A percentile compares a stretch with the other conserved stretches of the same genome.
Evolutionary conservation across 2,113 vertebrate genomes (phyloP).

Genomic region (Callionymus lyra): DNA sequence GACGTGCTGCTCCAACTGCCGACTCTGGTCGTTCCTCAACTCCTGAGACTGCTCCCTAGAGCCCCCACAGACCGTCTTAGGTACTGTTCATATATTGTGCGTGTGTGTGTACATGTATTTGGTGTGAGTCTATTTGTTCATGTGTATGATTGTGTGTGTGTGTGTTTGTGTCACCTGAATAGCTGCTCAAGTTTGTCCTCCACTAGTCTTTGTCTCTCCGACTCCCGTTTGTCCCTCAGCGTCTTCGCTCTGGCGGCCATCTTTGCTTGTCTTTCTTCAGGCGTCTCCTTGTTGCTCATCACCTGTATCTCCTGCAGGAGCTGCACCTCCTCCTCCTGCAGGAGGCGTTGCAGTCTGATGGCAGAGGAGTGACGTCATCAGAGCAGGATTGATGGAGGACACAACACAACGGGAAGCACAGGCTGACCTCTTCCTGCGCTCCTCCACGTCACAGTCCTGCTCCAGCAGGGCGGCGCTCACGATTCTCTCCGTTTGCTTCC

Average conservation of each 20-base stretch:
- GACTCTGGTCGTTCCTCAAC: slow-evolving; percentile 45
- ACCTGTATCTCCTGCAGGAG: slow-evolving; percentile 61
- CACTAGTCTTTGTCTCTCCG: slow-evolving; percentile 69
- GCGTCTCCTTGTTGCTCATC: slow-evolving; percentile 54
- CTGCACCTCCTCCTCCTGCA: slow-evolving; percentile 73
- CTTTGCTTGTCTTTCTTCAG: slow-evolving; percentile 56
- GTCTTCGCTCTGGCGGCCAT: slow-evolving; percentile 67
- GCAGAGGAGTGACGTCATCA: background rate
- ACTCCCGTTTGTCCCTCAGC: slow-evolving; percentile 72
- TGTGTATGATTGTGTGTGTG: too few species aligned
- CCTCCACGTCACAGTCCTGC: slow-evolving; percentile 50
- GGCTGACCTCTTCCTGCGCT: slow-evolving; percentile 71
- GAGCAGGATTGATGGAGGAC: background rate
- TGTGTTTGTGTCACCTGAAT: slow-evolving; percentile 69
- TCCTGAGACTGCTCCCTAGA: slow-evolving; percentile 73
- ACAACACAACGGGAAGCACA: background rate
- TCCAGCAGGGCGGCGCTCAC: slow-evolving; percentile 48
- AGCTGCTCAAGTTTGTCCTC: slow-evolving; percentile 78
- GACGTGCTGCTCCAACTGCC: slow-evolving; percentile 47
- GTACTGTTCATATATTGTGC: too few species aligned
- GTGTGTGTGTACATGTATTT: background rate
- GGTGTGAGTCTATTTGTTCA: too few species aligned
- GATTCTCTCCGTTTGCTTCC: slow-evolving; percentile 38
- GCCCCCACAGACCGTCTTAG: background rate
- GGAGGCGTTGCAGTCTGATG: slow-evolving; percentile 70